Conservation (phyloP, 2,888 invertebrate genomes). For the Limnephilus auricula region DNA sequence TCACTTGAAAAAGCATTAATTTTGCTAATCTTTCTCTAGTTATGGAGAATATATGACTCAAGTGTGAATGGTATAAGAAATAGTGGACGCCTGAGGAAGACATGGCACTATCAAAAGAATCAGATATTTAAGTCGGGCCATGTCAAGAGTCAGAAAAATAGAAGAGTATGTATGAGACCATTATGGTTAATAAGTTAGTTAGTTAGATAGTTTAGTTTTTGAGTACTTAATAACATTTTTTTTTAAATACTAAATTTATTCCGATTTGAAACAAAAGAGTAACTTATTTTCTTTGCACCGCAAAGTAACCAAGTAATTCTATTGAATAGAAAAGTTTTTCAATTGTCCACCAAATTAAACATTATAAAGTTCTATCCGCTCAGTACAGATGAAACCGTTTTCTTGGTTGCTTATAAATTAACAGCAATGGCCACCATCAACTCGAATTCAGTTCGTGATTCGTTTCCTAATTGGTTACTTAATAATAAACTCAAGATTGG, state of each 20-base stretch:
- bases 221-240: neutral
- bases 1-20: no score
- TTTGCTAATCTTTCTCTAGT: no score
- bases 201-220: no score
- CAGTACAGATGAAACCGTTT: neutral
- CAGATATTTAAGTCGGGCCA: no score
- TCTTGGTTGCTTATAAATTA: slow-evolving; percentile 15
- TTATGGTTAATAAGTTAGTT: no score
- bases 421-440: slow-evolving; percentile 23
- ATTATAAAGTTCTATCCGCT: neutral
- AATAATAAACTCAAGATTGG: slow-evolving; percentile 11
- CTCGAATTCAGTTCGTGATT: slow-evolving; percentile 25
- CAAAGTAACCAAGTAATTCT: neutral
- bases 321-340: neutral
- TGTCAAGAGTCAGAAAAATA: no score
- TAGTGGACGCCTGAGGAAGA: no score
- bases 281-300: neutral
- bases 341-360: slow-evolving; percentile 13
- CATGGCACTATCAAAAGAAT: no score
- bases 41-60: no score
- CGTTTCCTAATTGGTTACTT: slow-evolving; percentile 18
- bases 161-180: no score
- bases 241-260: neutral
- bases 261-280: neutral
- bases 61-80: no score